phyloP scores from a whole-genome alignment of 2,113 vertebrate species.

The Sapajus apella region DNA sequence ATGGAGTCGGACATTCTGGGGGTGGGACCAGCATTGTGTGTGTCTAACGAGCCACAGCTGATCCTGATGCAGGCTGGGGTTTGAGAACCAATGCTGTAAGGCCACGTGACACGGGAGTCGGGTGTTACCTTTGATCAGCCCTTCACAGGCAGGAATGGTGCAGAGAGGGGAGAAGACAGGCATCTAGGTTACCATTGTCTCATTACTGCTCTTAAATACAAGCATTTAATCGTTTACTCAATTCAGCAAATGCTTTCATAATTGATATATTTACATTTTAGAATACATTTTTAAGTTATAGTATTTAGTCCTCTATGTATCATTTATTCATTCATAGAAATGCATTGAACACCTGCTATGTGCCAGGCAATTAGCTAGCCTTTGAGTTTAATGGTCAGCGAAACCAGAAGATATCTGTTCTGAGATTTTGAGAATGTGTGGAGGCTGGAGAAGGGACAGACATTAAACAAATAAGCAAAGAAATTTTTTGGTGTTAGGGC shows the following conservation, averaged over 20 bases:
- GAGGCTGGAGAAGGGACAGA: not conserved
- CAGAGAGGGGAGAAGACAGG: not conserved
- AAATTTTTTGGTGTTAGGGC: not conserved
- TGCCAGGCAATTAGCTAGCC: not conserved
- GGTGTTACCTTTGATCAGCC: not conserved
- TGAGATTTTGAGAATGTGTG: not conserved
- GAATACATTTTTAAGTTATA: not conserved
- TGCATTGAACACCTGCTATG: not conserved
- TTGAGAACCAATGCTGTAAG: not conserved
- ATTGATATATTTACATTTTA: not conserved
- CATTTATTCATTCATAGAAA: not conserved
- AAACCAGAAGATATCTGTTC: not conserved
- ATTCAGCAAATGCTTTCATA: not conserved
- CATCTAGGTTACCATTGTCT: not conserved
- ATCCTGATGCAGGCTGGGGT: not conserved
- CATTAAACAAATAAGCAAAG: not conserved
- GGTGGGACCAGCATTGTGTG: not conserved
- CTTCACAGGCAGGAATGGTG: not conserved
- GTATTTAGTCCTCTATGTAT: not conserved
- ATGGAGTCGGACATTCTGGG: not conserved
- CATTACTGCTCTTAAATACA: not conserved
- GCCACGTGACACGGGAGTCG: not conserved
- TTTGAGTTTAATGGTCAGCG: not conserved
- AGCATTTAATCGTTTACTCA: not conserved
- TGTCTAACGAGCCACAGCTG: accelerated